phyloP scores from a whole-genome alignment of 2,797 vertebrate species.

The Synanceia verrucosa region DNA sequence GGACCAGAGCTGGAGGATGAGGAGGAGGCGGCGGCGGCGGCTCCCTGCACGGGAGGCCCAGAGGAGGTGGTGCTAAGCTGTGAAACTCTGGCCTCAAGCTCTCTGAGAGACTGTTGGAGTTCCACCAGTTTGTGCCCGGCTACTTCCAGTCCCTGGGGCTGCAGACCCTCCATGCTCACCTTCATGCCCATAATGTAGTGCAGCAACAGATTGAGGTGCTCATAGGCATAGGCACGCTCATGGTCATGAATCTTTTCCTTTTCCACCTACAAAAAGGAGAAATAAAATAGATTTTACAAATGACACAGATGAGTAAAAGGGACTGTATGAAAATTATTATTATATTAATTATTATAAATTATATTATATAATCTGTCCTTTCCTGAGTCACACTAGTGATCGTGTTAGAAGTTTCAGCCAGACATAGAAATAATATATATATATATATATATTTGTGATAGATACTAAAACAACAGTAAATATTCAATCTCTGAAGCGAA shows the following conservation, averaged over 20 bases:
- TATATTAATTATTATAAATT: too few species aligned
- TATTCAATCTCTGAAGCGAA: too few species aligned
- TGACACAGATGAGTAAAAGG: neutral
- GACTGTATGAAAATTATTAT: neutral
- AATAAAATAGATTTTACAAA: slow-evolving; percentile 9
- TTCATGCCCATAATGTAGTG: slow-evolving; percentile 89
- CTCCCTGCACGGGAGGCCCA: slow-evolving; percentile 87
- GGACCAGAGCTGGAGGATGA: slow-evolving; percentile 68
- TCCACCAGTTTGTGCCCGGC: slow-evolving; percentile 86
- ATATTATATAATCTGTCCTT: too few species aligned
- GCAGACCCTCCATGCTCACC: slow-evolving; percentile 86
- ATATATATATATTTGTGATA: too few species aligned
- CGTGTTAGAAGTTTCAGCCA: too few species aligned
- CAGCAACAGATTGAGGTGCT: slow-evolving; percentile 93
- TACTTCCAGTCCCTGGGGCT: slow-evolving; percentile 85
- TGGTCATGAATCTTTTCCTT: slow-evolving; percentile 91
- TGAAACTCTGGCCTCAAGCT: slow-evolving; percentile 84
- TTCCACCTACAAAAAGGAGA: slow-evolving; percentile 85
- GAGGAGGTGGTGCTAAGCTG: slow-evolving; percentile 79
- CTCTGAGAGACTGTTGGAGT: slow-evolving; percentile 84
- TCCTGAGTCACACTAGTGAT: too few species aligned
- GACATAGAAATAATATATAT: too few species aligned
- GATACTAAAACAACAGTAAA: too few species aligned
- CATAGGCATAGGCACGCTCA: slow-evolving; percentile 86
- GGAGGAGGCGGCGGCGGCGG: slow-evolving; percentile 62